Evolutionary conservation across 2,888 invertebrate species (phyloP).

Genomic region (Oscheius sp.): DNA sequence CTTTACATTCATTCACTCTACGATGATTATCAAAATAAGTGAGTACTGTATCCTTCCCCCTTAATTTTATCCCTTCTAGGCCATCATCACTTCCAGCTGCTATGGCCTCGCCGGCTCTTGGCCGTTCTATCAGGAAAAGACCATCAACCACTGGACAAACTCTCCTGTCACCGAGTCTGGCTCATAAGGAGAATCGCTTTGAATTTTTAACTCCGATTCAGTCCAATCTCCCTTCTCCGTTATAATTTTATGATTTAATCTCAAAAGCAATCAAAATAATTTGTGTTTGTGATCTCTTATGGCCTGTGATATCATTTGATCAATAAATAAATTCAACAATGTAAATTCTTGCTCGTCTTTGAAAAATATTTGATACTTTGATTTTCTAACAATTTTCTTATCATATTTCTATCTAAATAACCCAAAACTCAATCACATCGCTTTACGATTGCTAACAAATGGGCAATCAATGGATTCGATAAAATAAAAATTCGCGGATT

Average conservation of each 20-base stretch:
- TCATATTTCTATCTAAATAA: no score
- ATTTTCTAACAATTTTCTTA: no score
- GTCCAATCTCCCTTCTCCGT: background rate
- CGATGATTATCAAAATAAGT: conserved; percentile 4
- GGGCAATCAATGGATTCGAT: no score
- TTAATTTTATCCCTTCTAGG: background rate
- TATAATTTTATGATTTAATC: background rate
- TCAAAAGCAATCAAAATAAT: no score
- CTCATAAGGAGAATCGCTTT: conserved; percentile 15
- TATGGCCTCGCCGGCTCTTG: background rate
- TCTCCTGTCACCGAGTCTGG: background rate
- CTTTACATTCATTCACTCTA: conserved; percentile 49
- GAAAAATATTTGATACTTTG: no score
- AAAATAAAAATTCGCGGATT: no score
- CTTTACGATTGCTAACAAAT: no score
- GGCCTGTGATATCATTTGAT: no score
- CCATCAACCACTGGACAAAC: conserved; percentile 12
- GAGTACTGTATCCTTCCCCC: background rate
- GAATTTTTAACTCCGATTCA: conserved; percentile 1
- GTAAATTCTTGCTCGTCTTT: no score
- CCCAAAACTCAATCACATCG: no score
- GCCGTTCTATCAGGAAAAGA: background rate
- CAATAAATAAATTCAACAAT: no score
- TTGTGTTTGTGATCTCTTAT: no score
- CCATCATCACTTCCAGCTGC: background rate